phyloP scores from a whole-genome alignment of 1,140 invertebrate genomes.

The Nylanderia fulva region DNA sequence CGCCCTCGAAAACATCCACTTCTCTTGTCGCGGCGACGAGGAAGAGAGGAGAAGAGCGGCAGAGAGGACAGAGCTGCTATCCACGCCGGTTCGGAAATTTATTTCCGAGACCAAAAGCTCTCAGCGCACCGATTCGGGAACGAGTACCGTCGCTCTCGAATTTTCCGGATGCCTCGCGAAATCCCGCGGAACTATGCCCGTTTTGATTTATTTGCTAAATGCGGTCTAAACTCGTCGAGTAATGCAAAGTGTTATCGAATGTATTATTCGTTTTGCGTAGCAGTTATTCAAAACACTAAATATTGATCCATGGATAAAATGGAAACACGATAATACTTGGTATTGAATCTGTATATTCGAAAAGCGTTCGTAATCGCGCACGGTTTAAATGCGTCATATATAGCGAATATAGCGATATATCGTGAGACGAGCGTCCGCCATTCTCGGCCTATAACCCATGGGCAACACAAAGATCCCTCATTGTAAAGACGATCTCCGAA shows the following conservation, averaged over 20 bases:
- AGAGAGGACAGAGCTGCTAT: constrained; percentile 58
- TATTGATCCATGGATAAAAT: neutral
- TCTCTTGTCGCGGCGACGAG: constrained; percentile 75
- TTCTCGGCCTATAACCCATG: constrained; percentile 45
- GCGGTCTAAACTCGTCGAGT: constrained; percentile 13
- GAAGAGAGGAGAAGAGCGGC: constrained; percentile 56
- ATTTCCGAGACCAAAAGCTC: constrained; percentile 74
- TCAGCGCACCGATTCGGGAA: constrained; percentile 68
- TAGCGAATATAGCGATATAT: constrained; percentile 19
- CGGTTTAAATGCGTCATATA: constrained; percentile 15
- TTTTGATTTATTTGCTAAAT: constrained; percentile 49
- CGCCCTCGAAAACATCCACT: constrained; percentile 81
- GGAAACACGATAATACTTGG: neutral
- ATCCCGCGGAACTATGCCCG: constrained; percentile 16
- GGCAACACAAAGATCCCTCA: constrained; percentile 32
- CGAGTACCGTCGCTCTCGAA: constrained; percentile 64
- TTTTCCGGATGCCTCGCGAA: constrained; percentile 59
- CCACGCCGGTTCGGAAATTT: constrained; percentile 75
- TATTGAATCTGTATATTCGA: neutral
- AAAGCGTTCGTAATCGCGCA: constrained; percentile 17
- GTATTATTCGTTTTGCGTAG: neutral
- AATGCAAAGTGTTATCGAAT: constrained; percentile 11
- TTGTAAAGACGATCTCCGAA: constrained; percentile 56
- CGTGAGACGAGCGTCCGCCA: constrained; percentile 45
- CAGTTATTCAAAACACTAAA: neutral